Evolutionary conservation across 2,888 invertebrate genomes (phyloP).

Genomic region (Anthophora plumipes): DNA sequence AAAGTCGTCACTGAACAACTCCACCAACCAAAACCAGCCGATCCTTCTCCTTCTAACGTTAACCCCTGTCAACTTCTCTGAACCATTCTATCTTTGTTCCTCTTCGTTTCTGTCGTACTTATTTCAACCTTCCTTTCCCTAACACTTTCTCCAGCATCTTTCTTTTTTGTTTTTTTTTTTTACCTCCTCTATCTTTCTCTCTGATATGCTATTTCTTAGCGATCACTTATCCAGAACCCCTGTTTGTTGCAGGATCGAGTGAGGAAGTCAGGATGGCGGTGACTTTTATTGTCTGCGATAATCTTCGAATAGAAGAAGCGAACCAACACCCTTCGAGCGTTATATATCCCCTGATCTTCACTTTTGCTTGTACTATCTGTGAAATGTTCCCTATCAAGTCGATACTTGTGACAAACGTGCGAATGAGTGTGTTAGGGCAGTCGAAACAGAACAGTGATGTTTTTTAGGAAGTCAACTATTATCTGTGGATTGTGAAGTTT

Average conservation of each 20-base stretch:
- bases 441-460: no score
- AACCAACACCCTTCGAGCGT: conserved; percentile 59
- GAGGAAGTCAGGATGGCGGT: conserved; percentile 61
- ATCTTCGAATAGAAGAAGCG: conserved; percentile 61
- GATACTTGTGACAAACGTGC: no score
- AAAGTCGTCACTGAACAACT: conserved; percentile 79
- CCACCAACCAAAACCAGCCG: conserved; percentile 60
- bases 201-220: conserved; percentile 37
- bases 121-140: conserved; percentile 40
- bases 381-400: no score
- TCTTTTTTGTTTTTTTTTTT: no score
- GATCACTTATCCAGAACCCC: conserved; percentile 38
- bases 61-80: conserved; percentile 24
- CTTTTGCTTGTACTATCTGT: no score
- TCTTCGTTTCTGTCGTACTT: conserved; percentile 51
- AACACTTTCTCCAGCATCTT: neutral
- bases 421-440: no score
- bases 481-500: no score
- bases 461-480: no score
- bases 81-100: conserved; percentile 44
- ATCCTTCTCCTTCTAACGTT: conserved; percentile 62
- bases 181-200: neutral
- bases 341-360: no score
- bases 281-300: conserved; percentile 73
- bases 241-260: conserved; percentile 52